Percentiles rank a stretch among this genome's conserved stretches.
phyloP scores from a whole-genome alignment of 2,113 vertebrate species.

The Hydropotes inermis region DNA sequence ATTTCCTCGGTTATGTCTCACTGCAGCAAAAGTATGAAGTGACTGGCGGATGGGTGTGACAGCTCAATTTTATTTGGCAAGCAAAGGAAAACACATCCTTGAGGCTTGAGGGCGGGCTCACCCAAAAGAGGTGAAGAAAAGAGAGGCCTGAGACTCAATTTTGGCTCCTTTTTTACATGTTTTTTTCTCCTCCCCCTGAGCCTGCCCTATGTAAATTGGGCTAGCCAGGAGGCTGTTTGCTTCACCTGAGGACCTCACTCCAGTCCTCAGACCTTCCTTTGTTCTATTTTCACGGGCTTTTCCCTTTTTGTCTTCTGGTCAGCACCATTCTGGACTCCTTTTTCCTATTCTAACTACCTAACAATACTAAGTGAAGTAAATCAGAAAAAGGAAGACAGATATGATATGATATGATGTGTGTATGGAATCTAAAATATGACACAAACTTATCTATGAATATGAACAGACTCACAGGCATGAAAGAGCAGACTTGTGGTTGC shows the following conservation, averaged over 20 bases:
- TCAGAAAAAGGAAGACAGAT: not conserved
- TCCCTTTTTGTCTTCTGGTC: not conserved
- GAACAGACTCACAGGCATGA: not conserved
- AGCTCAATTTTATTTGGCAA: not conserved
- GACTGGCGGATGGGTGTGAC: rapidly evolving
- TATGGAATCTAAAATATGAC: not conserved
- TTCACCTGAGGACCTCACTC: not conserved
- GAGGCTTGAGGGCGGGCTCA: rapidly evolving
- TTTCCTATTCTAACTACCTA: not conserved
- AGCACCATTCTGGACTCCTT: not conserved
- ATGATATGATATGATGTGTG: not conserved
- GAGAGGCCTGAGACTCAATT: not conserved
- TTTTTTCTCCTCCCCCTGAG: not conserved
- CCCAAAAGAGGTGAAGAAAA: not conserved
- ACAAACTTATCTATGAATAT: not conserved
- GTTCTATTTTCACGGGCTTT: not conserved
- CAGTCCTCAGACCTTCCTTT: not conserved
- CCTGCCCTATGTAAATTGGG: not conserved
- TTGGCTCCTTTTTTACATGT: not conserved
- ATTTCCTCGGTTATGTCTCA: not conserved
- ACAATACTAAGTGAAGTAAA: not conserved
- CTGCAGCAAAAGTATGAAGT: not conserved
- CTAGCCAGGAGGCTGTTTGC: not conserved
- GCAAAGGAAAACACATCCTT: not conserved
- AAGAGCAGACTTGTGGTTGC: not conserved